These are phyloP conservation scores for Pristionchus arcanus DNA, from an alignment of 2,888 invertebrate species.

Conservation along the genomic window DNA sequence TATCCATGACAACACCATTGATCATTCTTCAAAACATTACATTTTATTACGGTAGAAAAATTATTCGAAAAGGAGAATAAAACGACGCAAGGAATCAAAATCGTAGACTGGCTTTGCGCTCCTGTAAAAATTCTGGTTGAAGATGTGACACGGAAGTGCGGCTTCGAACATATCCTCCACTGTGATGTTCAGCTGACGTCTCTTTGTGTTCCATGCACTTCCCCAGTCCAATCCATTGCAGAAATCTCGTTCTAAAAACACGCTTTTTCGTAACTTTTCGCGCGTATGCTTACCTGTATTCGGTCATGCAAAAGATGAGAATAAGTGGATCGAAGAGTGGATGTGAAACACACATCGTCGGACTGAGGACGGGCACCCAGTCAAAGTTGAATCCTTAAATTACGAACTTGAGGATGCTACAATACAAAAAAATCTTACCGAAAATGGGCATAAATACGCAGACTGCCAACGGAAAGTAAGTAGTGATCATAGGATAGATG, in stretches of 20 bases:
- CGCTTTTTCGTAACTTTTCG: too few relatives aligned
- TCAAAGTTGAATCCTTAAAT: background rate
- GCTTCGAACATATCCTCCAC: background rate
- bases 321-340: constrained; percentile 38
- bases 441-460: constrained; percentile 20
- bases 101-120: background rate
- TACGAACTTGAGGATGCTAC: too few relatives aligned
- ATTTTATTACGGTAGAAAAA: too few relatives aligned
- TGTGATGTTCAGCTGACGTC: background rate
- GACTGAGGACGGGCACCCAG: constrained; percentile 16
- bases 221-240: background rate
- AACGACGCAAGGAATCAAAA: too few relatives aligned
- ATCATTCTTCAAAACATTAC: background rate
- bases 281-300: background rate
- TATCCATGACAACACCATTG: background rate
- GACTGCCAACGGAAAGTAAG: constrained; percentile 5
- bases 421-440: background rate
- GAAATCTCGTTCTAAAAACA: background rate
- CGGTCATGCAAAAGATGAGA: constrained; percentile 13
- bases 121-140: background rate
- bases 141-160: background rate
- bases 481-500: constrained; percentile 26
- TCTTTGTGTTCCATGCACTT: background rate
- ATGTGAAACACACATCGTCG: background rate
- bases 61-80: too few relatives aligned